Evolutionary conservation across 2,113 vertebrate species (phyloP).

Genomic region (Neolamprologus devosi): DNA sequence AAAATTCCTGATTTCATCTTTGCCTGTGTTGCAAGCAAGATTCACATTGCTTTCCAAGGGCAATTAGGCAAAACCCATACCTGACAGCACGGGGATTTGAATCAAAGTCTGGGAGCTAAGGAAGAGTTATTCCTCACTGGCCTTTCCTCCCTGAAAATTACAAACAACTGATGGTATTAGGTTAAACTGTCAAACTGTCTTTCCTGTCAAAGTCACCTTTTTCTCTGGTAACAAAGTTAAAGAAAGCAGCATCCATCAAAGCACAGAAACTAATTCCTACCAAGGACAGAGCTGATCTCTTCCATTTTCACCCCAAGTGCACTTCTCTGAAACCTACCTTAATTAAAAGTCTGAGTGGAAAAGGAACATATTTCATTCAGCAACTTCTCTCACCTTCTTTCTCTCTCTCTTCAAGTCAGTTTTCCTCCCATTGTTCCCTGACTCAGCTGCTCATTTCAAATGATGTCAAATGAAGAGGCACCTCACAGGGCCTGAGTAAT

Average conservation of each 20-base stretch:
- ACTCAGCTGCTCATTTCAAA: constrained; percentile 43
- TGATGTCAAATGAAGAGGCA: constrained; percentile 5
- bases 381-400: neutral
- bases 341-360: constrained; percentile 32
- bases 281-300: constrained; percentile 35
- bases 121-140: neutral
- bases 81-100: neutral
- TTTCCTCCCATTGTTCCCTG: neutral
- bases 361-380: constrained; percentile 8
- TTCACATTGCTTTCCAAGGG: neutral
- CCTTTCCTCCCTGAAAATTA: neutral
- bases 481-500: constrained; percentile 29
- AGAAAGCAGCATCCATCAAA: constrained; percentile 7
- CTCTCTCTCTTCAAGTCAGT: neutral
- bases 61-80: neutral
- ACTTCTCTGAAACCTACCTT: constrained; percentile 19
- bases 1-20: neutral
- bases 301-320: neutral
- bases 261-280: constrained; percentile 12
- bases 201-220: constrained; percentile 26
- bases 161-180: neutral
- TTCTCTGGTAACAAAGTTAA: neutral
- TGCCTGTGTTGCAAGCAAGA: neutral
- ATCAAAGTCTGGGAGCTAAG: neutral
- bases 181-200: neutral